Conservation (phyloP, 1,140 invertebrate species). For the Trichonephila inaurata region DNA sequence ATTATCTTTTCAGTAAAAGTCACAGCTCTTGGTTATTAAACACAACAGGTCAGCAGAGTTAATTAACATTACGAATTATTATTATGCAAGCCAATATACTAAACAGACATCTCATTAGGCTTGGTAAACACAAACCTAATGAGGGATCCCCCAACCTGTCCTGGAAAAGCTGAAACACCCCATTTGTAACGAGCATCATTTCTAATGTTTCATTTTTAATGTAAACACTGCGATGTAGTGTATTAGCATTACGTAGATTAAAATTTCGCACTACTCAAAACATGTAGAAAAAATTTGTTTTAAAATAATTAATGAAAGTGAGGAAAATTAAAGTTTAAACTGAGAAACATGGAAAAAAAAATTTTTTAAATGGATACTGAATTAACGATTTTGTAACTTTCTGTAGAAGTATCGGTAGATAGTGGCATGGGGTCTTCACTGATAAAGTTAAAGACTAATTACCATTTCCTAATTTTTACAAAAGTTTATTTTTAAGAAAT, state of each 20-base stretch:
- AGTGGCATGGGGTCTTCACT: too few species aligned
- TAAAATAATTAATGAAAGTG: neutral
- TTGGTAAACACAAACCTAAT: neutral
- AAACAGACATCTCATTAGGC: slow-evolving; percentile 34
- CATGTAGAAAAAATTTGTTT: too few species aligned
- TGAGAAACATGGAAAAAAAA: neutral
- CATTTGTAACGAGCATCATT: neutral
- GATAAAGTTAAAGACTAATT: too few species aligned
- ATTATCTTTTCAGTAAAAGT: neutral
- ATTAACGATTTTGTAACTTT: too few species aligned
- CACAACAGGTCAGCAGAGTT: neutral
- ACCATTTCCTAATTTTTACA: too few species aligned
- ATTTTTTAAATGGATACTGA: neutral
- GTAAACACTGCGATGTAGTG: neutral
- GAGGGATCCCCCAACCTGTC: neutral
- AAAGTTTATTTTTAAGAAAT: too few species aligned
- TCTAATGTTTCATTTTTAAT: neutral
- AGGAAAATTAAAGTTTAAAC: neutral
- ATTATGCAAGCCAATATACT: slow-evolving; percentile 8
- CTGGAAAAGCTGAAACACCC: neutral
- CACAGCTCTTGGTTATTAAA: neutral
- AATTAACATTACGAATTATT: slow-evolving; percentile 9
- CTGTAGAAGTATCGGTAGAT: too few species aligned
- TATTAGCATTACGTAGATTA: neutral
- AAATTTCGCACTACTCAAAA: too few species aligned